phyloP scores from a whole-genome alignment of 2,888 invertebrate genomes.

The Parnassius smintheus region DNA sequence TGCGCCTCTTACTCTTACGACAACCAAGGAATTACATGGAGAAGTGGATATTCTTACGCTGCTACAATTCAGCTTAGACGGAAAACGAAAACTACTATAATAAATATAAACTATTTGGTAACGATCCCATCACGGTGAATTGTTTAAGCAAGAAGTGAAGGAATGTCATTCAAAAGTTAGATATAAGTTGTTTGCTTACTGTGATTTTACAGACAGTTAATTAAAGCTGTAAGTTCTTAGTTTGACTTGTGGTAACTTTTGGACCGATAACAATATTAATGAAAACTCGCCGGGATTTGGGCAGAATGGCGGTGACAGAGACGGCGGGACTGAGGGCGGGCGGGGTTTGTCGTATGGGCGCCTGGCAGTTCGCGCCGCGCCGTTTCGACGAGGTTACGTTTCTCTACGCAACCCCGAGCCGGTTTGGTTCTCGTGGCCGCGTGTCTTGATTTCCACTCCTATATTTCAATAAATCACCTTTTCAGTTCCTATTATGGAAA shows the following conservation, averaged over 20 bases:
- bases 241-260: constrained; percentile 73
- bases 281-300: constrained; percentile 76
- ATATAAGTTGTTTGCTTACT: constrained; percentile 50
- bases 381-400: constrained; percentile 57
- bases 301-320: constrained; percentile 67
- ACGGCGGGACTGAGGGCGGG: constrained; percentile 45
- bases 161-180: constrained; percentile 42
- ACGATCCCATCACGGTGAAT: constrained; percentile 47
- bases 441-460: constrained; percentile 41
- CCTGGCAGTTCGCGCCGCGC: constrained; percentile 64
- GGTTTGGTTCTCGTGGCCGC: constrained; percentile 47
- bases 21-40: no score
- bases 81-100: constrained; percentile 14
- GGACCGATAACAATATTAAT: constrained; percentile 78
- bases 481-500: constrained; percentile 20
- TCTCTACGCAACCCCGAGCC: constrained; percentile 41
- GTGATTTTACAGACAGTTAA: constrained; percentile 75
- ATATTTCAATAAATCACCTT: constrained; percentile 4
- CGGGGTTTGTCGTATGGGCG: constrained; percentile 52
- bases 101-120: constrained; percentile 29
- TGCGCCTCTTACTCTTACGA: no score
- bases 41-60: no score
- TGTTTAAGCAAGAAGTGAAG: constrained; percentile 37
- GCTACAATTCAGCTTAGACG: background rate
- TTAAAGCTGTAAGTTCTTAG: constrained; percentile 69